Conservation (phyloP, 2,113 vertebrate genomes). For the Barbus barbus region DNA sequence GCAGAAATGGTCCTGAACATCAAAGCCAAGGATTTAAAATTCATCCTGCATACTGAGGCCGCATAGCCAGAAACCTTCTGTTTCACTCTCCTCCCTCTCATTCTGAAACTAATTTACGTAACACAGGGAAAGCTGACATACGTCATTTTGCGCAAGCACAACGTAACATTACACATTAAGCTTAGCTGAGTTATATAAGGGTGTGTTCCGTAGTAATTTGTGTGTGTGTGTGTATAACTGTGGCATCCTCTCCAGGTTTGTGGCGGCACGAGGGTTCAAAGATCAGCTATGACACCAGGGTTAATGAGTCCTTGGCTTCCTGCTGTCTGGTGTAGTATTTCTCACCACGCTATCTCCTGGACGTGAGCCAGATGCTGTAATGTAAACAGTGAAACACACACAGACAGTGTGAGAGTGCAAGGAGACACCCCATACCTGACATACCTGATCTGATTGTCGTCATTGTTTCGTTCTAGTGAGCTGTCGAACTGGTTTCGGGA, state of each 20-base stretch:
- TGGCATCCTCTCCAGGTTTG: too few relatives aligned
- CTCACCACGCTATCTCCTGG: conserved; percentile 52
- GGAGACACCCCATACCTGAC: conserved; percentile 16
- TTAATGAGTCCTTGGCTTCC: conserved; percentile 38
- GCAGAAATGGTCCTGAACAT: neutral
- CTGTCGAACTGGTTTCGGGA: conserved; percentile 23
- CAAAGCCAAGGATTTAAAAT: neutral
- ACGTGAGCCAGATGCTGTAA: conserved; percentile 43
- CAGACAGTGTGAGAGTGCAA: neutral
- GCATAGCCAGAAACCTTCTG: neutral
- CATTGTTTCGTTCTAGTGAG: neutral
- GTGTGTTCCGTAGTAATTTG: conserved; percentile 8
- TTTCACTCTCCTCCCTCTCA: neutral
- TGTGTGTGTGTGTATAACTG: neutral
- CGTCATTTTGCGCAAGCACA: neutral
- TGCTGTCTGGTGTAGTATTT: conserved; percentile 53
- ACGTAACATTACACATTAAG: neutral
- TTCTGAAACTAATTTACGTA: neutral
- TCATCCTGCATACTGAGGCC: neutral
- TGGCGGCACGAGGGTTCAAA: conserved; percentile 28
- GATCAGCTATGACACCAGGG: conserved; percentile 58
- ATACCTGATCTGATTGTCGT: neutral
- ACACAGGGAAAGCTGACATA: neutral
- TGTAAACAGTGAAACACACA: conserved; percentile 16
- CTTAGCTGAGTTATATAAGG: neutral